Percentiles rank a stretch among this genome's conserved stretches.
phyloP scores from a whole-genome alignment of 2,113 vertebrate genomes.

The Scortum barcoo region DNA sequence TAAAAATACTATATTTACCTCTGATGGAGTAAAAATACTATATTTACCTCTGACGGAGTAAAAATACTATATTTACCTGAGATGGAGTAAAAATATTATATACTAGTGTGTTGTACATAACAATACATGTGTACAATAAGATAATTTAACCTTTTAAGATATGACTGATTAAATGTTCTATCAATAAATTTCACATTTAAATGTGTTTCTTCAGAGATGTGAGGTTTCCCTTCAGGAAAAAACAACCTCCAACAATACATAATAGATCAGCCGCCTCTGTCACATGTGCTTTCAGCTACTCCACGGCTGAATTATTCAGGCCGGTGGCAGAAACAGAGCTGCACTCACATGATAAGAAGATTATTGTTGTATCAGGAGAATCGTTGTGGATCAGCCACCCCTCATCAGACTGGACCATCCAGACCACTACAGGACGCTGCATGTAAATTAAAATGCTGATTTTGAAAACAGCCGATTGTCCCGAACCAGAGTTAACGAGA shows the following conservation, averaged over 20 bases:
- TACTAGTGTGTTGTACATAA: no score
- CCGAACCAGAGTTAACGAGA: no score
- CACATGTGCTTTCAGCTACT: constrained; percentile 50
- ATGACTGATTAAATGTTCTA: no score
- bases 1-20: no score
- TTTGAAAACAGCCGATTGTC: no score
- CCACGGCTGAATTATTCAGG: constrained; percentile 68
- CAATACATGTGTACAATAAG: no score
- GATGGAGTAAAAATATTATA: no score
- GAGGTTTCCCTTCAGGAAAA: constrained; percentile 3
- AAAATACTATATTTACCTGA: no score
- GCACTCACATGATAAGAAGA: constrained; percentile 23
- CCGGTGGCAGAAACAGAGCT: constrained; percentile 7
- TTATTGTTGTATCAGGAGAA: constrained; percentile 26
- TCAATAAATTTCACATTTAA: neutral
- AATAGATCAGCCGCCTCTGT: constrained; percentile 52
- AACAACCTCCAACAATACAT: constrained; percentile 54
- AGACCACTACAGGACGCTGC: no score
- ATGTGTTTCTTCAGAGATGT: neutral
- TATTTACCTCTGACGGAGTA: no score
- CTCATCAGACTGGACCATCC: neutral
- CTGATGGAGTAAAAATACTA: no score
- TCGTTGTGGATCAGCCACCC: neutral
- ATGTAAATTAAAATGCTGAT: neutral
- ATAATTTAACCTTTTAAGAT: no score